Conservation (phyloP, 2,797 vertebrate species). For the Hypotaenidia okinawae region DNA sequence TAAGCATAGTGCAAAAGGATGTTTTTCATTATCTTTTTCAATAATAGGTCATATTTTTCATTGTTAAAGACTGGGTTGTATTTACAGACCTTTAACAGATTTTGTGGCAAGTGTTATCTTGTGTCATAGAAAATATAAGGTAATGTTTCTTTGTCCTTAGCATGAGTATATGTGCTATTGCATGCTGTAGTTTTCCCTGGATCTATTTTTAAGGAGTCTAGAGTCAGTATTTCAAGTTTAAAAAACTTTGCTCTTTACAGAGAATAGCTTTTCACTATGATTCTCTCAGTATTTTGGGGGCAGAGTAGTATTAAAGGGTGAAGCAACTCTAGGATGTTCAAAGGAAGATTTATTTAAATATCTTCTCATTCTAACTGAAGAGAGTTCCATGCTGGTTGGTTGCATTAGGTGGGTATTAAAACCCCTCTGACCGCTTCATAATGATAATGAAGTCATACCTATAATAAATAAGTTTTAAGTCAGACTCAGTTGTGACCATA, state of each 20-base stretch:
- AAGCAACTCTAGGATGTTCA: background rate
- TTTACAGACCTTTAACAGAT: background rate
- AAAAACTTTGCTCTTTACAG: background rate
- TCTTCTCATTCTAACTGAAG: background rate
- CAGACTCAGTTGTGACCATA: background rate
- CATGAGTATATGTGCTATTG: background rate
- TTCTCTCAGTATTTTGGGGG: background rate
- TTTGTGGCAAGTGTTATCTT: background rate
- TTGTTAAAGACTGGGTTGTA: background rate
- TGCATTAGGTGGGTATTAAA: background rate
- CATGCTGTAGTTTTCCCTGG: background rate
- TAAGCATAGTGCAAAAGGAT: background rate
- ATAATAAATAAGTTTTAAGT: constrained; percentile 41
- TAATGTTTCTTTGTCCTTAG: background rate
- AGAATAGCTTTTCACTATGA: background rate
- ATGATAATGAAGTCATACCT: background rate
- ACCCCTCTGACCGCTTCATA: background rate
- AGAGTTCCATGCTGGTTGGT: background rate
- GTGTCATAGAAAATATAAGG: background rate
- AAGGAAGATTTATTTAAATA: background rate
- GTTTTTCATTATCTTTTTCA: background rate
- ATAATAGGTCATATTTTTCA: background rate
- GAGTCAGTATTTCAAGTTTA: background rate
- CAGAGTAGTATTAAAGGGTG: background rate
- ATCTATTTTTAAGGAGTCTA: constrained; percentile 20